Base-by-base conservation (phyloP, 2,113 vertebrate genomes). In the Pandion haliaetus region DNA sequence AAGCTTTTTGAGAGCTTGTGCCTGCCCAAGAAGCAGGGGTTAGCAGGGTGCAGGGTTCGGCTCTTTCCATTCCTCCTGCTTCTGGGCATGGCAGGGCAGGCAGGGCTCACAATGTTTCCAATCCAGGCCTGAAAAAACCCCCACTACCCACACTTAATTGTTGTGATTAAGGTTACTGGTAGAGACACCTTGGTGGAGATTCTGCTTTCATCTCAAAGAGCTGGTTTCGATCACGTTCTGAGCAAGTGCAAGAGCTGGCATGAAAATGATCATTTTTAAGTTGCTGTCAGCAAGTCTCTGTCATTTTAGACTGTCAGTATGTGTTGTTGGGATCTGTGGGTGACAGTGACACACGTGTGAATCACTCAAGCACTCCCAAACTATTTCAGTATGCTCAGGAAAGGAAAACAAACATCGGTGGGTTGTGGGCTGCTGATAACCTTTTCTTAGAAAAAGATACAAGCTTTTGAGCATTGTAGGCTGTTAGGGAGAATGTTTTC, bases 321-420 rank as follows among this genome's bases (percentile, higher is more conserved):
- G 95, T 97, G 93, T 85, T 95, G 94, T 83, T 96, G 79, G 82
- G 93, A 97, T 97, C 94, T 97, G 96, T 88, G 93, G 91, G 94
- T 97, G 93, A 97, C 91, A 89, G 91, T 95, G 95, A 93, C 95
- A 96, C 86, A 73, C 17, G 17, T 73, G 89, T 96, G 95, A 97
- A 93, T 97, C 90, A 87, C 79, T 90, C 89, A 85, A 95, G 91
- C 31, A 3, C 93, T 96, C 76, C 78, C 40, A 23, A 92, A 87
- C 91, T 91, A 93, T 91, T 2, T 67, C 84, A 96, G 67, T 96
- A 52, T 63, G 71, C 84, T 88, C 67, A 59, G 69, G 59, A 62
- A 93, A 88, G 87, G 89, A 97, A 96, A 96, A 92, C 95, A 97
- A 96, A 96, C 93, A 94, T 73, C 2, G 12, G 42, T 95, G 67